Base-by-base conservation (phyloP, 2,113 vertebrate species). In the Panthera tigris region DNA sequence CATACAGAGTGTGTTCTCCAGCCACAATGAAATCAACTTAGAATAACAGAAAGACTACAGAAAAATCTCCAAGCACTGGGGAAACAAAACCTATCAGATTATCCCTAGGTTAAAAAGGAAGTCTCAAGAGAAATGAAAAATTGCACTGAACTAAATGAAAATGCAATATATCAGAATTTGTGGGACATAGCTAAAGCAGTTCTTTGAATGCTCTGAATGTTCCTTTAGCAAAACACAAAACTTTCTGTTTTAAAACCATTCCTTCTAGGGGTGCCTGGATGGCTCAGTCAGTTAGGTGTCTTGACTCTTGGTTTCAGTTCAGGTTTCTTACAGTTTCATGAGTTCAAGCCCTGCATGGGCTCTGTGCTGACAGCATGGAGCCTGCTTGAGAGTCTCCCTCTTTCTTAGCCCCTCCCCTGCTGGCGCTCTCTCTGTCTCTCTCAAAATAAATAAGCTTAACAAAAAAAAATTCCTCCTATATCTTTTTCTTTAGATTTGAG, bases 1-100 rank as follows among this genome's bases (percentile, higher is more conserved):
- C 3, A 84, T 39, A 79, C 23, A 74, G 45, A 52, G 5, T 79
- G 9, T 69, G 15, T 94, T 93, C 45, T 87, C 69, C 61, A 96
- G 69, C 3, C 25, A 96, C 63, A 89, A 14, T 39, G 33, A 87
- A 97, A 91, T 71, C 33, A 92, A 71, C 31, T 82, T 86, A 84
- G 66, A 89, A 71, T 41, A 94, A 83, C 4, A 19, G 29, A 82
- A 97, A 92, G 4, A 78, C 36, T 66, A 31, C 55, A 65, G 63
- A 93, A 85, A 66, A 78, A 80, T 89, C 48, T 71, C 36, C 27
- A 96, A 74, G 33, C 29, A 31, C 25, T 68, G 73, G 33, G 27
- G 69, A 61, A 92, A 81, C 45, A 66, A 93, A 33, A 29, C 36
- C 25, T 16, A n/a, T 55, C 50, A 66, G 85, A 94, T 91, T 85